Evolutionary conservation across 2,797 vertebrate species (phyloP).

Genomic region (Acanthis flammea): DNA sequence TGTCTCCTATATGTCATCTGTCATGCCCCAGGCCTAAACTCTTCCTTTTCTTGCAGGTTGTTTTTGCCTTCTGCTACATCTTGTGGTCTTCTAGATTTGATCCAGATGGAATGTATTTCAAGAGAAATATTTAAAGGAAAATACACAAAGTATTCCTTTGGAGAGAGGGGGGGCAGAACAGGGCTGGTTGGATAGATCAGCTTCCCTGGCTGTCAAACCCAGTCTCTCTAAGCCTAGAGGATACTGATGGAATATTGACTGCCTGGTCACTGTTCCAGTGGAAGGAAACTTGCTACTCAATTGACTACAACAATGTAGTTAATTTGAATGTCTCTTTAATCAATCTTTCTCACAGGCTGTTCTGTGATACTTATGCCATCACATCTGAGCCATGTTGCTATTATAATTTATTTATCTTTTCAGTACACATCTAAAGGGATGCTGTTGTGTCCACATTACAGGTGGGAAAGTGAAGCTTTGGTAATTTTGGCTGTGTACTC

Average conservation of each 20-base stretch:
- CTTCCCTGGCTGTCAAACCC: neutral
- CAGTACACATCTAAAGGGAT: neutral
- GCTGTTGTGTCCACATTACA: neutral
- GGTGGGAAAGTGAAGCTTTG: neutral
- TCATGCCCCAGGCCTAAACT: neutral
- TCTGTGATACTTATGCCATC: neutral
- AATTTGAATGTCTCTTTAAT: neutral
- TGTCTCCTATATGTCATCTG: neutral
- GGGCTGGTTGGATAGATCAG: neutral
- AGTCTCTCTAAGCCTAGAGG: neutral
- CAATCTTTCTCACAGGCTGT: neutral
- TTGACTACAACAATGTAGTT: neutral
- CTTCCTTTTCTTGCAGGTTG: neutral
- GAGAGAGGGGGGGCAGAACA: accelerated
- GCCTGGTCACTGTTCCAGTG: neutral
- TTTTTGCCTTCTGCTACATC: neutral
- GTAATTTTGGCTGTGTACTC: neutral
- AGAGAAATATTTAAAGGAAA: neutral
- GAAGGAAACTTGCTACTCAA: neutral
- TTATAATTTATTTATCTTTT: neutral
- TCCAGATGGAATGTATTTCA: neutral
- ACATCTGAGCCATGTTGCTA: neutral
- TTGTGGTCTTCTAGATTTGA: neutral
- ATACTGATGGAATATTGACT: neutral
- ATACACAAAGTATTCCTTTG: neutral